Evolutionary conservation across 53 echinoderm and acorn worm genomes (phyloP), one percentile per base, ranked within the genome.

Genomic region (Paracentrotus lividus): DNA sequence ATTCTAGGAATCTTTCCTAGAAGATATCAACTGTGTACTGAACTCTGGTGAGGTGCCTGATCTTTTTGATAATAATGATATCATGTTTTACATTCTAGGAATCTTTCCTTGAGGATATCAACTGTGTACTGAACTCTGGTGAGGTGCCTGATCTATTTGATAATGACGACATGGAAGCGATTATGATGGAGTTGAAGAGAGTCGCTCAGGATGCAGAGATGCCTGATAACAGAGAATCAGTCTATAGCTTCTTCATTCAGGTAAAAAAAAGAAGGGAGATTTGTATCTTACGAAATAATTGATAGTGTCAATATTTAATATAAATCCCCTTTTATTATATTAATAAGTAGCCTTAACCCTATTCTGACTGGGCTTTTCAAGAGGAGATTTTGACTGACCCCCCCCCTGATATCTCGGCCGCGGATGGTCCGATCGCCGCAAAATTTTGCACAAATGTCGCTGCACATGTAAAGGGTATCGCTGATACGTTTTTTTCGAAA

Each of bases 81-180:
- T 99, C n/a, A n/a, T n/a, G n/a, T n/a, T 68, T n/a, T 66, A 27
- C 6, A 86, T 66, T 2, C 0, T 90, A 99, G 99, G 99, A 99
- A 77, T 96, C 96, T 40, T 97, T 99, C 92, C 72, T 97, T 27
- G 99, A 99, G 60, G 99, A 99, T 84, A 96, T 99, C 53, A 99
- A 97, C 94, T 96, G 96, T 93, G 97, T 99, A 67, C 49, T 99
- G 94, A 97, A 99, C 75, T 99, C 99, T 45, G 99, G 99, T 33
- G 99, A 99, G 93, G 99, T 99, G 9, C 99, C 99, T 14, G 99
- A 99, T 85, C 94, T 99, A 16, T 99, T 99, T 96, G 99, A 99
- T 90, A 94, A 93, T 68, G 99, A 99, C 88, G 99, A 99, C 51
- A 92, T 99, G 94, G 99, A 99, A 85, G 91, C 96, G 61, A 96